Evolutionary conservation across 92 coral and sea anemone genomes (phyloP).

Genomic region (Zoanthus solanderi): DNA sequence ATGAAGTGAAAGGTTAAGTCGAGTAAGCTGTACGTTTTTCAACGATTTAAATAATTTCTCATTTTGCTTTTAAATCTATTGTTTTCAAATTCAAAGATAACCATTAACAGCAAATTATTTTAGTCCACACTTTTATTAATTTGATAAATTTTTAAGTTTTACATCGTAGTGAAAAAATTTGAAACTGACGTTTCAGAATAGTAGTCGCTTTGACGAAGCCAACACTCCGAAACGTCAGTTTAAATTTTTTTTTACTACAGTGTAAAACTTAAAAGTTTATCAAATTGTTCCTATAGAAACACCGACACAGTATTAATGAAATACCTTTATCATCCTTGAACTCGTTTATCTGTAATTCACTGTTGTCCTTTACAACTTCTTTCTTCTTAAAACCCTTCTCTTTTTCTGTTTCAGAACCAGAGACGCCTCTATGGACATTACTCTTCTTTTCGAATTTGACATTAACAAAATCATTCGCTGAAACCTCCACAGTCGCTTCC

Average conservation of each 20-base stretch:
- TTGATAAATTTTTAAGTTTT: no score
- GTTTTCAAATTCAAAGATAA: background rate
- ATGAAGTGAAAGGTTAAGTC: no score
- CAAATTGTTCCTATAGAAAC: no score
- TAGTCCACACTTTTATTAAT: no score
- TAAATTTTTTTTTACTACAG: no score
- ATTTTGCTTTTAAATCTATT: background rate
- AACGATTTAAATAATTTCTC: background rate
- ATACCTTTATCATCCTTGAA: slow-evolving; percentile 42
- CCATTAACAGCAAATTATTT: no score
- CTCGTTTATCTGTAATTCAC: background rate
- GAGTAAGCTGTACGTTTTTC: no score
- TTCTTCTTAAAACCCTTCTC: slow-evolving; percentile 30
- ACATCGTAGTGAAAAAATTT: no score
- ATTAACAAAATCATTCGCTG: background rate
- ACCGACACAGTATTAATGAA: background rate
- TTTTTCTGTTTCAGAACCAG: slow-evolving; percentile 25
- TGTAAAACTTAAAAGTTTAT: no score
- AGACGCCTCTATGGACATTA: background rate
- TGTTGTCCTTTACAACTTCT: slow-evolving; percentile 31
- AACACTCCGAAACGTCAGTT: no score
- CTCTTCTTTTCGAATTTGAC: background rate
- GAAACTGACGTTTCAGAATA: no score
- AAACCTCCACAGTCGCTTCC: slow-evolving; percentile 5
- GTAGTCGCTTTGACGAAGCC: no score